Percentiles rank a stretch among this genome's conserved stretches.
phyloP scores from a whole-genome alignment of 2,888 invertebrate genomes.

The Cryptus armator region DNA sequence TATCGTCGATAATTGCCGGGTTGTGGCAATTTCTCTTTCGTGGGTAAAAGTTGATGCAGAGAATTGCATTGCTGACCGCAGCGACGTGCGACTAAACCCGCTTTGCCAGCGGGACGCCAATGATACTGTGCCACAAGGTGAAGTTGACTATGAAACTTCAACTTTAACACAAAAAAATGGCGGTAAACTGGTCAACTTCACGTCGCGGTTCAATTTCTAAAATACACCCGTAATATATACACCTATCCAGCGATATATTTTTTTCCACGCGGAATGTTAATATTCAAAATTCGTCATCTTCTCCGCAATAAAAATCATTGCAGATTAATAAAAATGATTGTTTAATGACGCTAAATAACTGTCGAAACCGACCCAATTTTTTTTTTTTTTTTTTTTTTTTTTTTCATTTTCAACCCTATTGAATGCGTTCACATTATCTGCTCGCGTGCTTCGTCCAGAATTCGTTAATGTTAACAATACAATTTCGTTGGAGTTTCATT shows the following conservation, averaged over 20 bases:
- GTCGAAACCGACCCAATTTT: too few species aligned
- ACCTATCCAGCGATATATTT: too few species aligned
- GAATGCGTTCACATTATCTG: constrained; percentile 29
- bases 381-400: background rate
- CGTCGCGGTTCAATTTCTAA: background rate
- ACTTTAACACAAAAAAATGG: background rate
- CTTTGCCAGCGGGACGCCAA: background rate
- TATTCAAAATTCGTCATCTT: too few species aligned
- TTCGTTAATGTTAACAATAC: constrained; percentile 39
- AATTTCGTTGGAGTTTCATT: constrained; percentile 49
- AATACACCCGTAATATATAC: too few species aligned
- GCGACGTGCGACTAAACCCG: background rate
- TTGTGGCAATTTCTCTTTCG: constrained; percentile 70
- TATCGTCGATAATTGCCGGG: constrained; percentile 77
- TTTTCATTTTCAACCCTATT: background rate
- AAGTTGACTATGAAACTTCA: background rate
- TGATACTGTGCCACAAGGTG: background rate
- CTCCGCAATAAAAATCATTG: too few species aligned
- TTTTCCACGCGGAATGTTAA: too few species aligned
- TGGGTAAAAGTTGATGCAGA: constrained; percentile 39
- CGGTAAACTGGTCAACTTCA: background rate
- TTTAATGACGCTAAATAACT: too few species aligned
- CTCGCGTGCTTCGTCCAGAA: constrained; percentile 31
- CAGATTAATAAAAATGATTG: too few species aligned
- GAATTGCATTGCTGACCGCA: constrained; percentile 9